phyloP scores from a whole-genome alignment of 2,113 vertebrate species.

The Mesoclemmys tuberculata region DNA sequence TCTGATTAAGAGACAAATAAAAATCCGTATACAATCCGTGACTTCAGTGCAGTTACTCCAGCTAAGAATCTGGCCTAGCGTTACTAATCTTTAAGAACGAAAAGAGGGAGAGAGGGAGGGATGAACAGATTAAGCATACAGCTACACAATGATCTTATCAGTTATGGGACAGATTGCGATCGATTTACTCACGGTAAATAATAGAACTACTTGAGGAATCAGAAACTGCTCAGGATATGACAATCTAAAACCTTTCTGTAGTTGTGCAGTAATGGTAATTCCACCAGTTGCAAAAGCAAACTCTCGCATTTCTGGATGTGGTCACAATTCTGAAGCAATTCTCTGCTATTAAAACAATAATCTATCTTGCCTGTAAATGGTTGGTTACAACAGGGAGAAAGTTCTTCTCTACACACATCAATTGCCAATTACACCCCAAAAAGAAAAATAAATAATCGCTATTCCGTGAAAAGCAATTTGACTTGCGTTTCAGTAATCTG shows the following conservation, averaged over 20 bases:
- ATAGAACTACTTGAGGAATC: too few relatives aligned
- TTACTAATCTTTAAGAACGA: too few relatives aligned
- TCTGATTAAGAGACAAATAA: too few relatives aligned
- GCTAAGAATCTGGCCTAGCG: too few relatives aligned
- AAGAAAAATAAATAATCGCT: conserved; percentile 7
- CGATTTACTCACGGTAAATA: too few relatives aligned
- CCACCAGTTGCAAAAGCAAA: background rate
- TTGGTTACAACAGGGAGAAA: conserved; percentile 19
- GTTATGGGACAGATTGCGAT: too few relatives aligned
- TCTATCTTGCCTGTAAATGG: background rate
- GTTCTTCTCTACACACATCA: conserved; percentile 35
- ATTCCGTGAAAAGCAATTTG: conserved; percentile 33
- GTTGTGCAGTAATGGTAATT: background rate
- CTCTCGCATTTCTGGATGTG: background rate
- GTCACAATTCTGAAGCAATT: background rate
- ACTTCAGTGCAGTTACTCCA: too few relatives aligned
- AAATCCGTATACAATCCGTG: too few relatives aligned
- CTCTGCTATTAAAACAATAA: background rate
- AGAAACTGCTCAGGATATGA: too few relatives aligned
- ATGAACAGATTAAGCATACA: too few relatives aligned
- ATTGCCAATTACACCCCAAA: conserved; percentile 42
- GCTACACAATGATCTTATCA: too few relatives aligned
- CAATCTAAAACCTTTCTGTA: background rate
- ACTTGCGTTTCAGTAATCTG: conserved; percentile 31
- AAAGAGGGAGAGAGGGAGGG: too few relatives aligned